phyloP scores from a whole-genome alignment of 2,888 invertebrate species.

The Megastigmus dorsalis region DNA sequence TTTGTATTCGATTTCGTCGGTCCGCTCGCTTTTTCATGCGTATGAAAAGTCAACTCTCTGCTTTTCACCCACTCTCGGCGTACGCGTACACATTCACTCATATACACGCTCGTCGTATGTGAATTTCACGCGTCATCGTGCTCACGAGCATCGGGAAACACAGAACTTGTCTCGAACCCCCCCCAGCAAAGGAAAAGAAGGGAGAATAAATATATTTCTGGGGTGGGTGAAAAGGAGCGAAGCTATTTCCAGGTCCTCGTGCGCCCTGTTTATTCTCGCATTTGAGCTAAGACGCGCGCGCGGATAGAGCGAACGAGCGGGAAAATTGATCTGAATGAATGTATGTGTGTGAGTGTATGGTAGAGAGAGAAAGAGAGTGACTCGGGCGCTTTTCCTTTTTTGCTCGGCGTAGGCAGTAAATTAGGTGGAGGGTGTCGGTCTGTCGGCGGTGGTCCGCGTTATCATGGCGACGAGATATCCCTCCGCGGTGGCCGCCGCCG shows the following conservation, averaged over 20 bases:
- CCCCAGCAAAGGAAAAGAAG: no score
- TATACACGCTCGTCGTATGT: no score
- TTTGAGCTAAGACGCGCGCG: no score
- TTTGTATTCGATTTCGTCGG: no score
- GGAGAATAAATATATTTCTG: slow-evolving; percentile 13
- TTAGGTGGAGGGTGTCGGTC: neutral
- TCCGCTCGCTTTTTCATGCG: no score
- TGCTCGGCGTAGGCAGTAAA: neutral
- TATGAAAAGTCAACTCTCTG: no score
- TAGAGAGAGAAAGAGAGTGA: neutral
- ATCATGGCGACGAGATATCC: no score
- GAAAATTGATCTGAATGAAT: slow-evolving; percentile 15
- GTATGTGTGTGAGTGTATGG: neutral
- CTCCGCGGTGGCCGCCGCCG: neutral
- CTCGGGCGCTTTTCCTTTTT: neutral
- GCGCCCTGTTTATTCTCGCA: neutral
- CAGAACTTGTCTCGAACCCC: no score
- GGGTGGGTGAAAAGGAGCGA: neutral
- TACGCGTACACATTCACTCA: no score
- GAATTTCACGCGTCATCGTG: no score
- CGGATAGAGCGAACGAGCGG: neutral
- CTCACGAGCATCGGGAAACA: no score
- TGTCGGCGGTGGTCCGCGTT: neutral
- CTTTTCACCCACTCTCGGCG: no score
- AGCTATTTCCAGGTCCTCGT: neutral